Evolutionary conservation across 2,888 invertebrate species (phyloP).

Genomic region (Heterodera filipjevi): DNA sequence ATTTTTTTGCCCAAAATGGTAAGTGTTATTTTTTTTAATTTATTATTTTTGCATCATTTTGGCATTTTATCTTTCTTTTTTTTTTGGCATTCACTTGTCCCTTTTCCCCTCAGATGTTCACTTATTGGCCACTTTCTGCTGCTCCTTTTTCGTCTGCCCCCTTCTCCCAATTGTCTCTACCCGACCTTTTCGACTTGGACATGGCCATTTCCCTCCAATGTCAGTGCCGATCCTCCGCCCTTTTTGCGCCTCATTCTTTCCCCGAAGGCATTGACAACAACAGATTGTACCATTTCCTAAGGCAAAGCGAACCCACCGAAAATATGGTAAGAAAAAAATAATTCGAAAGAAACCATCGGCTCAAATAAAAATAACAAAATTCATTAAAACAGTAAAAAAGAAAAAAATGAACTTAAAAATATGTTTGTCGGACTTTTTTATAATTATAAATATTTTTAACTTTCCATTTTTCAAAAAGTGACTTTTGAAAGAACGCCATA

Average conservation of each 20-base stretch:
- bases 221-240: not conserved
- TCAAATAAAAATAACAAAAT: too few relatives aligned
- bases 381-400: too few relatives aligned
- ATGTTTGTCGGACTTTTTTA: too few relatives aligned
- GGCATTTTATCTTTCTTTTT: too few relatives aligned
- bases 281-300: not conserved
- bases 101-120: not conserved
- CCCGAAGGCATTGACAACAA: slow-evolving; percentile 6
- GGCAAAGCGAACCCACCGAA: not conserved
- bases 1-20: not conserved
- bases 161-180: not conserved
- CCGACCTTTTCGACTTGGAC: slow-evolving; percentile 1
- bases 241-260: not conserved
- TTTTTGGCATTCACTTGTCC: too few relatives aligned
- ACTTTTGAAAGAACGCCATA: too few relatives aligned
- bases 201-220: not conserved
- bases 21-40: not conserved
- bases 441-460: too few relatives aligned
- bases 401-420: too few relatives aligned
- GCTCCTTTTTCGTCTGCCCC: not conserved
- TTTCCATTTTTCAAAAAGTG: too few relatives aligned
- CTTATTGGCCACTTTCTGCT: not conserved
- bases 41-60: not conserved
- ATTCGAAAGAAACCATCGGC: too few relatives aligned
- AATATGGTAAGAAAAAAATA: not conserved